Conservation (phyloP, 92 coral and sea anemone species). For the Epizoanthus illoricatus region DNA sequence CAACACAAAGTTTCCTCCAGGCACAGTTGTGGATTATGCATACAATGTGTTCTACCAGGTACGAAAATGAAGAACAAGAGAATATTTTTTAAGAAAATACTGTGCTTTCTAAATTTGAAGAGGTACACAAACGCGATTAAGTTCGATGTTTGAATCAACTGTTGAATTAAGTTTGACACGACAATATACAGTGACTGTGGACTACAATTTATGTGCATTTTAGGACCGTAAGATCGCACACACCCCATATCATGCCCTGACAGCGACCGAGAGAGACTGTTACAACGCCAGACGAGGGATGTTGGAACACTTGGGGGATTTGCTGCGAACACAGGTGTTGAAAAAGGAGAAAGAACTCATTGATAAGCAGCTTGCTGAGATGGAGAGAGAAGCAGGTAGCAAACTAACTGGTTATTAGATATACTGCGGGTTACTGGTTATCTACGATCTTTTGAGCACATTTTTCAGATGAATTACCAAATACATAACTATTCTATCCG, state of each 20-base stretch:
- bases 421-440: background rate
- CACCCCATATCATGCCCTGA: constrained; percentile 96
- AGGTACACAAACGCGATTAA: too few relatives aligned
- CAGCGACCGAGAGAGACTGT: constrained; percentile 82
- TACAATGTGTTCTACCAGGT: constrained; percentile 98
- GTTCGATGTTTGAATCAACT: too few relatives aligned
- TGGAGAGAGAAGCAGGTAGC: constrained; percentile 52
- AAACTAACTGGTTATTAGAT: background rate
- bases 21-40: constrained; percentile 97
- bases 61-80: background rate
- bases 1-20: constrained; percentile 82
- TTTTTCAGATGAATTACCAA: too few relatives aligned
- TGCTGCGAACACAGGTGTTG: constrained; percentile 90
- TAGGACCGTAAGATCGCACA: constrained; percentile 99
- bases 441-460: background rate
- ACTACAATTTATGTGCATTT: background rate
- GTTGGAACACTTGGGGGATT: constrained; percentile 94
- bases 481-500: too few relatives aligned
- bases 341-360: constrained; percentile 93
- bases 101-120: too few relatives aligned
- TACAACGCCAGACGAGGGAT: constrained; percentile 91
- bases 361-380: constrained; percentile 79
- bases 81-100: background rate
- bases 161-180: too few relatives aligned
- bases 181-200: too few relatives aligned